phyloP scores from a whole-genome alignment of 2,113 vertebrate species.

The Megatriorchis doriae region DNA sequence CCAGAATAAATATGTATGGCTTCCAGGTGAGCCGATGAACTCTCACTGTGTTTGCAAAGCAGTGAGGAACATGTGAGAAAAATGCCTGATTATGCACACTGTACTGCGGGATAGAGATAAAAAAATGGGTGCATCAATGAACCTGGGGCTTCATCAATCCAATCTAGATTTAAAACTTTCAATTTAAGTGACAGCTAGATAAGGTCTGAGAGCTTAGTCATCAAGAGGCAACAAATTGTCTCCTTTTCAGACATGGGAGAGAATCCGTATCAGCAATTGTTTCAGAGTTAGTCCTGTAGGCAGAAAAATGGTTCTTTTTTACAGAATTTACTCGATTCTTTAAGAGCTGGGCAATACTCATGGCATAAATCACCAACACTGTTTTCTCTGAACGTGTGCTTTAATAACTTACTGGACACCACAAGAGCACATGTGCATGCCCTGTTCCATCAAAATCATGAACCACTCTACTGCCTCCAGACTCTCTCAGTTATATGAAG shows the following conservation, averaged over 20 bases:
- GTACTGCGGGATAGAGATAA: neutral
- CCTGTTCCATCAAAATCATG: neutral
- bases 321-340: no score
- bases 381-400: neutral
- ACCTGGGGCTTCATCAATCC: neutral
- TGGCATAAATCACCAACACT: neutral
- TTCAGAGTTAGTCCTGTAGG: neutral
- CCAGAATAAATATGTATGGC: neutral
- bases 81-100: neutral
- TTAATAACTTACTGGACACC: neutral
- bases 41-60: neutral
- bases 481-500: neutral
- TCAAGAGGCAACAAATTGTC: neutral
- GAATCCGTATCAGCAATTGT: fast-evolving
- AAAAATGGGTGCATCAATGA: neutral
- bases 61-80: neutral
- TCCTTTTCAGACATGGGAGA: neutral
- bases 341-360: neutral
- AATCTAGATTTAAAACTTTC: neutral
- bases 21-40: neutral
- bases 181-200: neutral
- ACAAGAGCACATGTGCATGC: fast-evolving
- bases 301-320: neutral
- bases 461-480: neutral
- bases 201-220: neutral